These are phyloP conservation scores for Pantherophis guttatus DNA, from an alignment of 2,113 vertebrate genomes.

Conservation along the genomic window DNA sequence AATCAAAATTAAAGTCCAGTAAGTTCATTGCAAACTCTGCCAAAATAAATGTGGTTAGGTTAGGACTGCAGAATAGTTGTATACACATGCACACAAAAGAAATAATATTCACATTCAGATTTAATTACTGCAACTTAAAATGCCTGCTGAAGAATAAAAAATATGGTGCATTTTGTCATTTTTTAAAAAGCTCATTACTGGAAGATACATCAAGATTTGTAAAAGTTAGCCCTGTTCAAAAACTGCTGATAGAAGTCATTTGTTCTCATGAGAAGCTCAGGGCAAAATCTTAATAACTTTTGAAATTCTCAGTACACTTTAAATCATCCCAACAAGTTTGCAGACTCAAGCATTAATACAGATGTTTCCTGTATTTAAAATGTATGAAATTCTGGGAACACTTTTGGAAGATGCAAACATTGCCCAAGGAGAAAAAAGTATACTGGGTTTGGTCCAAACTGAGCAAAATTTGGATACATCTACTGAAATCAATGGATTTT, in stretches of 20 bases:
- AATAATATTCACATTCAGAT: neutral
- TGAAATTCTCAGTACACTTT: neutral
- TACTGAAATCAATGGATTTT: neutral
- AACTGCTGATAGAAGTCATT: neutral
- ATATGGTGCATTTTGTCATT: neutral
- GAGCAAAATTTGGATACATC: neutral
- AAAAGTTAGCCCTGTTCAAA: neutral
- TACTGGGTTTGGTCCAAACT: neutral
- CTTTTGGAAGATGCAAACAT: conserved; percentile 3
- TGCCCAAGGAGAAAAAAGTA: neutral
- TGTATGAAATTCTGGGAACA: conserved; percentile 38
- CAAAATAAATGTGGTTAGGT: neutral
- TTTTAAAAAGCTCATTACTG: neutral
- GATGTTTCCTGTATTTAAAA: conserved; percentile 22
- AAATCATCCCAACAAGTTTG: neutral
- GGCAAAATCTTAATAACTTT: neutral
- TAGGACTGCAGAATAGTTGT: neutral
- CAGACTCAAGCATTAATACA: conserved; percentile 14
- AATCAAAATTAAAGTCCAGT: neutral
- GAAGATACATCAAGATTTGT: neutral
- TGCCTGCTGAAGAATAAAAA: neutral
- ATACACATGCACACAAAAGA: neutral
- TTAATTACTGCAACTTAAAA: neutral
- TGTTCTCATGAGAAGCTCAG: neutral
- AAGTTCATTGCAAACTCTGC: neutral